Conservation (phyloP, 2,113 vertebrate species). For the Morone chrysops region DNA sequence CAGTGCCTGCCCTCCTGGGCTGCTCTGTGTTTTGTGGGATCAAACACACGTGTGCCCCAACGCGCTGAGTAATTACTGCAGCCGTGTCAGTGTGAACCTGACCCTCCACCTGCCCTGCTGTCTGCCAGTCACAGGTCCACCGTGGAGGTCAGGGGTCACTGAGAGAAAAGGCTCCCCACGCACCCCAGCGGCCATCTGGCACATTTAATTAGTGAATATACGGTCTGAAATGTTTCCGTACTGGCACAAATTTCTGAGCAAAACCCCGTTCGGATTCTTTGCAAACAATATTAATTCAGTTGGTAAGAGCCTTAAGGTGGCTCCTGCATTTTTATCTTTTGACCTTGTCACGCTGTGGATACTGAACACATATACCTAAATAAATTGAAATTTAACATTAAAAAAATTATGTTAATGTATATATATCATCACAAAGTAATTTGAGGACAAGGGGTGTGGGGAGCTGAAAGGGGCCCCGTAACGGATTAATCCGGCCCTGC, state of each 20-base stretch:
- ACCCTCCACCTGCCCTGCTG: conserved; percentile 66
- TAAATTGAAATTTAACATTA: background rate
- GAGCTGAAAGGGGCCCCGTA: background rate
- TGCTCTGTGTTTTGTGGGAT: conserved; percentile 65
- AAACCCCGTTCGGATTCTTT: background rate
- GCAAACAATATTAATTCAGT: too few relatives aligned
- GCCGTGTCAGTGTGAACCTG: conserved; percentile 5
- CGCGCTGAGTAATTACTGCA: conserved; percentile 61
- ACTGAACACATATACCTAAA: background rate
- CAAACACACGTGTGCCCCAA: conserved; percentile 58
- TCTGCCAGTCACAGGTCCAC: conserved; percentile 53
- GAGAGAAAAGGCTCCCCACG: conserved; percentile 1
- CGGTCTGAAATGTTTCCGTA: background rate
- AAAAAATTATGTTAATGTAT: too few relatives aligned
- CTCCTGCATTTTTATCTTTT: too few relatives aligned
- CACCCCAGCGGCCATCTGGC: background rate
- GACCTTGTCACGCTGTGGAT: too few relatives aligned
- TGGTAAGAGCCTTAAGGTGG: too few relatives aligned
- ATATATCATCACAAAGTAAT: background rate
- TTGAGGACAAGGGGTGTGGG: background rate
- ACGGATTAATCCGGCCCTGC: background rate
- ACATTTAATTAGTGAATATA: conserved; percentile 44
- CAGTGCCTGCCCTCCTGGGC: conserved; percentile 14
- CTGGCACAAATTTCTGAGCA: background rate
- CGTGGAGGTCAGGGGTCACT: conserved; percentile 41